Evolutionary conservation across 2,888 invertebrate species (phyloP).

Genomic region (Nephrotoma flavescens): DNA sequence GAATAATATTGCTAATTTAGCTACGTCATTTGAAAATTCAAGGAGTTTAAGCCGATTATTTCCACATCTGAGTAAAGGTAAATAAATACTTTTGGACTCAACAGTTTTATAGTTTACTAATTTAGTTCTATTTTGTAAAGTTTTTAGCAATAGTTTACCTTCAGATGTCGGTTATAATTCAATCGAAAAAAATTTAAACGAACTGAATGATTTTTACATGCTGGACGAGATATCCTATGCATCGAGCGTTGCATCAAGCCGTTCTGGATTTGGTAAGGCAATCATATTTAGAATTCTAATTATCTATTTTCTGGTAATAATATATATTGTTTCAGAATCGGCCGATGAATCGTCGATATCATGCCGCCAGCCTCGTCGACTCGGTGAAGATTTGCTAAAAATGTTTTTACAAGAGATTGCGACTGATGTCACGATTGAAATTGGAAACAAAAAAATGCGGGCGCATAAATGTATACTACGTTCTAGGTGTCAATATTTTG

Average conservation of each 20-base stretch:
- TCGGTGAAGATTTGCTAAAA: conserved; percentile 74
- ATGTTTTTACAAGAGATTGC: conserved; percentile 88
- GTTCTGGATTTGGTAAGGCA: conserved; percentile 38
- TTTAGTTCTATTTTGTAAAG: conserved; percentile 10
- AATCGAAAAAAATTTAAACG: conserved; percentile 22
- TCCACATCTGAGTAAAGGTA: conserved; percentile 38
- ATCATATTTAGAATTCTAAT: too few relatives aligned
- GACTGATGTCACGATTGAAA: conserved; percentile 75
- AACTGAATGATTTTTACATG: conserved; percentile 32
- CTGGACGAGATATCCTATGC: conserved; percentile 38
- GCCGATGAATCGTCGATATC: conserved; percentile 35
- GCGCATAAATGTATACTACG: conserved; percentile 88
- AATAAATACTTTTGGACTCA: background rate
- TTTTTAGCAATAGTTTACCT: conserved; percentile 30
- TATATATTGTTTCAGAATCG: conserved; percentile 22
- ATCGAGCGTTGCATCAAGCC: conserved; percentile 42
- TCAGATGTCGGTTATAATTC: conserved; percentile 24
- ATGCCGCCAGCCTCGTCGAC: conserved; percentile 40
- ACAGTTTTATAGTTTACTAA: background rate
- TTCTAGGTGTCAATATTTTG: conserved; percentile 84
- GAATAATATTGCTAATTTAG: conserved; percentile 32
- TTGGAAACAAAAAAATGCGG: conserved; percentile 64
- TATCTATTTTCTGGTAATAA: conserved; percentile 10
- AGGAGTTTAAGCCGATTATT: conserved; percentile 44
- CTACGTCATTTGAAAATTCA: conserved; percentile 41